Conservation (phyloP, 2,888 invertebrate genomes). For the Clistopyga incitator region DNA sequence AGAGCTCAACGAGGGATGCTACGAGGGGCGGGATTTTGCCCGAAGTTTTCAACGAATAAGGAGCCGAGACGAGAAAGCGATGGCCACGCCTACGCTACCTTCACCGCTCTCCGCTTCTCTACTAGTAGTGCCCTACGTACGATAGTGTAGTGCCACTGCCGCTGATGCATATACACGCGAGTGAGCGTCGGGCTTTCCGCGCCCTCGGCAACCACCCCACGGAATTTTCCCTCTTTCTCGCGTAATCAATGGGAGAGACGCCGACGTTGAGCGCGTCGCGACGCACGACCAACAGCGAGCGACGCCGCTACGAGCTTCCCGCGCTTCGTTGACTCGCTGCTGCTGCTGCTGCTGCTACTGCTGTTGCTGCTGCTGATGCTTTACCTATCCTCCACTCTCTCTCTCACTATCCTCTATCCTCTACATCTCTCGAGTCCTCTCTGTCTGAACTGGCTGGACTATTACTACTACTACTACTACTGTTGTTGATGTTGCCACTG, state of each 20-base stretch:
- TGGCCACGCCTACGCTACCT: conserved; percentile 83
- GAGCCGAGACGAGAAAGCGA: conserved; percentile 80
- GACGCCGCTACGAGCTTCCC: conserved; percentile 56
- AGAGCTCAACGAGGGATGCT: conserved; percentile 61
- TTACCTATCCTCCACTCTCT: conserved; percentile 29
- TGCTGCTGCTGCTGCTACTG: conserved; percentile 59
- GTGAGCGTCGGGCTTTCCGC: conserved; percentile 60
- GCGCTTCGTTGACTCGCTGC: conserved; percentile 51
- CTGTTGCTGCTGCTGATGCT: conserved; percentile 22
- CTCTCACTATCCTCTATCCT: conserved; percentile 42
- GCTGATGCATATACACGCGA: conserved; percentile 28
- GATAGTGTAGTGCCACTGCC: conserved; percentile 26
- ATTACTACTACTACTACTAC: neutral
- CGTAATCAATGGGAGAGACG: conserved; percentile 82
- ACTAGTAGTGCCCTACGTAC: conserved; percentile 30
- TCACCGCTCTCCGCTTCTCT: conserved; percentile 73
- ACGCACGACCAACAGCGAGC: conserved; percentile 48
- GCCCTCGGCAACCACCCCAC: conserved; percentile 48
- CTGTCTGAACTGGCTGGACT: neutral
- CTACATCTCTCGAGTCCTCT: conserved; percentile 1
- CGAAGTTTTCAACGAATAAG: conserved; percentile 84
- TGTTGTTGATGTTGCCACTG: neutral
- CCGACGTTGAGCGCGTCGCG: conserved; percentile 57
- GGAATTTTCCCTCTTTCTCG: conserved; percentile 84
- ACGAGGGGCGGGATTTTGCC: conserved; percentile 78